phyloP scores from a whole-genome alignment of 2,797 vertebrate species.

The Syncerus caffer region DNA sequence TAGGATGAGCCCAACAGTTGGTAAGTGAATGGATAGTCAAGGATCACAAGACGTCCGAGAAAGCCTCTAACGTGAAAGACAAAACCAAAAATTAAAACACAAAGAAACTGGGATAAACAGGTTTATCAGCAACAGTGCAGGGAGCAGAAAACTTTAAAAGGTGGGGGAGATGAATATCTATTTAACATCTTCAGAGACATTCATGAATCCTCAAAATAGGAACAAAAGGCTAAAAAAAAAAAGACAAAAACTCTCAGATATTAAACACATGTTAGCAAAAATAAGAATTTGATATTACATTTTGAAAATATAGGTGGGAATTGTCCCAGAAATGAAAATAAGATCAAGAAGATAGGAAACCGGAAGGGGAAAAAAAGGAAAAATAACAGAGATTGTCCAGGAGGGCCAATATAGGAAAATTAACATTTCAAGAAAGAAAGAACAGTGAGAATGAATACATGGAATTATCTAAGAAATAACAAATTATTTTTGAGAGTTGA shows the following conservation, averaged over 20 bases:
- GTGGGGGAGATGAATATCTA: rapidly evolving
- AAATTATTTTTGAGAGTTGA: not conserved
- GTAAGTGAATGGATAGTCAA: not conserved
- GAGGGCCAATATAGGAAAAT: not conserved
- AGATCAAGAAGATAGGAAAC: not conserved
- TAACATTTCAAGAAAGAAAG: not conserved
- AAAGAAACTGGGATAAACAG: not conserved
- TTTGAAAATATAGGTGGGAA: not conserved
- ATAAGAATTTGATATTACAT: not conserved
- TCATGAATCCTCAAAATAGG: not conserved
- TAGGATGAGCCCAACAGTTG: not conserved
- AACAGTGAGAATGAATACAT: not conserved
- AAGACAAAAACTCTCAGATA: not conserved
- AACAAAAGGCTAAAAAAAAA: not conserved
- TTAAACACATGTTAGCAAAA: not conserved
- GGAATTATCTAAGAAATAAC: not conserved
- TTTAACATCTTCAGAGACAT: not conserved
- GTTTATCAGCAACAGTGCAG: not conserved
- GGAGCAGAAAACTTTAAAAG: not conserved
- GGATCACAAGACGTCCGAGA: not conserved
- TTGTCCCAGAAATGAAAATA: not conserved
- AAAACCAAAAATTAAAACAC: not conserved
- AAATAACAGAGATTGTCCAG: not conserved
- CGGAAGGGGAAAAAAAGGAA: not conserved
- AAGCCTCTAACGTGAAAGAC: not conserved